These are phyloP conservation scores for Hystrix brachyura DNA, from an alignment of 2,113 vertebrate genomes.

Conservation along the genomic window DNA sequence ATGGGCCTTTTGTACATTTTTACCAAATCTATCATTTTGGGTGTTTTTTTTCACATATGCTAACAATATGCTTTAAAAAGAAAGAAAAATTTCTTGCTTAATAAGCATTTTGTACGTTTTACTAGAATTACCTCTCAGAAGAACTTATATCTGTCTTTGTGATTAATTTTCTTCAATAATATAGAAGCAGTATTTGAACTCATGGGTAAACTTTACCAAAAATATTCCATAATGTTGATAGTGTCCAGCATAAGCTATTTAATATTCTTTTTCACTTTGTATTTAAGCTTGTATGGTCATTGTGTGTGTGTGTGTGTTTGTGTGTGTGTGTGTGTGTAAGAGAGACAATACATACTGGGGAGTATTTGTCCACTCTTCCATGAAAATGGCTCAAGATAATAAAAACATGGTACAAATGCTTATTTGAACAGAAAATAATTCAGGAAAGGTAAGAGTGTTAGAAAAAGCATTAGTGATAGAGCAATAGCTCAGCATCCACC, in stretches of 20 bases:
- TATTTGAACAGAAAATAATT: background rate
- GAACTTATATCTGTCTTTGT: background rate
- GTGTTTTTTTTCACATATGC: background rate
- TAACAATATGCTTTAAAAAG: background rate
- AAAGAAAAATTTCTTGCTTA: background rate
- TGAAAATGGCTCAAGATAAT: background rate
- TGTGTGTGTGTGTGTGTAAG: too few relatives aligned
- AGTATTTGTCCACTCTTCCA: background rate
- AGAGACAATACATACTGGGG: background rate
- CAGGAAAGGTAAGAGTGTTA: background rate
- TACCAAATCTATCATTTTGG: background rate
- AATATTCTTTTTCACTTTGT: background rate
- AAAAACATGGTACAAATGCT: background rate
- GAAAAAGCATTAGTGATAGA: background rate
- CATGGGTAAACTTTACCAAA: background rate
- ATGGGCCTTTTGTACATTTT: background rate
- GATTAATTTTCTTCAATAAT: background rate
- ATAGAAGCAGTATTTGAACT: background rate
- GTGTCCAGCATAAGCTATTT: background rate
- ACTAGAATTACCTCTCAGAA: background rate
- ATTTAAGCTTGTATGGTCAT: background rate
- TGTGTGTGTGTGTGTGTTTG: background rate
- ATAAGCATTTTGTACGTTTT: background rate
- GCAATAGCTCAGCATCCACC: background rate
- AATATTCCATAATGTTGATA: background rate